phyloP scores from a whole-genome alignment of 2,113 vertebrate genomes.

The Pelobates fuscus region DNA sequence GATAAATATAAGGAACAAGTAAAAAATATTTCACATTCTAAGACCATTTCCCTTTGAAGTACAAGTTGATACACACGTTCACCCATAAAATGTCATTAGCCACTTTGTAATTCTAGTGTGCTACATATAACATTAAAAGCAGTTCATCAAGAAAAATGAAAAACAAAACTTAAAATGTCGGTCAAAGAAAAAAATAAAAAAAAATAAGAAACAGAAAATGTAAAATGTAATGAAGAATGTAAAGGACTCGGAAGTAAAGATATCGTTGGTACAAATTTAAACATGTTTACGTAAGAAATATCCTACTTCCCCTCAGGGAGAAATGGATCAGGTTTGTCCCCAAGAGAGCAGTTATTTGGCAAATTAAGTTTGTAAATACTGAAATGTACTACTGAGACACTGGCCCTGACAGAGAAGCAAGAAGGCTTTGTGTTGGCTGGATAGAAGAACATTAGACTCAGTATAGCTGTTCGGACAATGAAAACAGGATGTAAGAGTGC shows the following conservation, averaged over 20 bases:
- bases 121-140: too few relatives aligned
- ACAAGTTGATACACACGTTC: too few relatives aligned
- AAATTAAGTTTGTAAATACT: slow-evolving; percentile 55
- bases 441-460: slow-evolving; percentile 11
- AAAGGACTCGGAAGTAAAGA: neutral
- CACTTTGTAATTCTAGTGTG: too few relatives aligned
- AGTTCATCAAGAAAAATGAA: too few relatives aligned
- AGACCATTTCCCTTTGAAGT: too few relatives aligned
- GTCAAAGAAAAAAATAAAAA: too few relatives aligned
- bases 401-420: slow-evolving; percentile 27
- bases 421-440: slow-evolving; percentile 30
- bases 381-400: slow-evolving; percentile 56
- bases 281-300: slow-evolving; percentile 59
- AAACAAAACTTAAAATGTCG: too few relatives aligned
- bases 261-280: slow-evolving; percentile 46
- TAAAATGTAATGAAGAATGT: too few relatives aligned
- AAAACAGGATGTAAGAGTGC: neutral
- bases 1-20: too few relatives aligned
- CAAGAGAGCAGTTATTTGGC: slow-evolving; percentile 52
- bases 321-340: slow-evolving; percentile 49
- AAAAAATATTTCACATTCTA: too few relatives aligned
- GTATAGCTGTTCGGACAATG: slow-evolving; percentile 32
- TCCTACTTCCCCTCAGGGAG: slow-evolving; percentile 48
- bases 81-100: too few relatives aligned
- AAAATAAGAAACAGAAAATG: too few relatives aligned